Percentiles rank a stretch among this genome's conserved stretches.
These are phyloP conservation scores for Nephrotoma flavescens DNA, from an alignment of 2,888 invertebrate species.

Conservation along the genomic window DNA sequence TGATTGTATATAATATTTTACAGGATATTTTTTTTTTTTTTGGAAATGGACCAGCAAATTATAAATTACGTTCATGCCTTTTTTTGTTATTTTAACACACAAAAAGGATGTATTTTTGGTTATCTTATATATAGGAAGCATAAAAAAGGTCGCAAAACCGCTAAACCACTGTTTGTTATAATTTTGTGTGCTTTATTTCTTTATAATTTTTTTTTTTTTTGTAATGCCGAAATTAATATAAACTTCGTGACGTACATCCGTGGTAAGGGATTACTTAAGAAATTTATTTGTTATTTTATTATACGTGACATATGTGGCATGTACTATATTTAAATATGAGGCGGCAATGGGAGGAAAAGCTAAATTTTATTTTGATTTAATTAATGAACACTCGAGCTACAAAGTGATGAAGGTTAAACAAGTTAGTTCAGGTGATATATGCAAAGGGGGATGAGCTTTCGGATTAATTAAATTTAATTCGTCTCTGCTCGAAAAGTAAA, in stretches of 20 bases:
- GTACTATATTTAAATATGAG: background rate
- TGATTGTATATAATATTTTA: background rate
- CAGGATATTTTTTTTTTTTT: background rate
- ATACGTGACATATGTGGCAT: background rate
- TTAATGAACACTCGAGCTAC: background rate
- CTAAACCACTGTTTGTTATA: background rate
- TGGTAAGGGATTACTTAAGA: background rate
- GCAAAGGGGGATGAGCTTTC: no score
- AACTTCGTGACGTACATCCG: background rate
- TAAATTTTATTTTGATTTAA: background rate
- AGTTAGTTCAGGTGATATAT: no score
- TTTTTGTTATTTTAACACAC: background rate
- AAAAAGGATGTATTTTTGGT: background rate
- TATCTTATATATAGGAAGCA: background rate
- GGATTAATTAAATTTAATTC: no score
- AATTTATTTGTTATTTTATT: background rate
- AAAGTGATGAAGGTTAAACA: background rate
- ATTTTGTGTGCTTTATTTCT: background rate
- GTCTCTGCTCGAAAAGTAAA: no score
- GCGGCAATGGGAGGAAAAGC: background rate
- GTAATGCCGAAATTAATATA: background rate
- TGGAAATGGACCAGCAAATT: background rate
- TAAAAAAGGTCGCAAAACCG: background rate
- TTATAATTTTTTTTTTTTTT: background rate
- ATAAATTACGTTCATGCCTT: background rate